Evolutionary conservation across 2,797 vertebrate species (phyloP).

Genomic region (Yasuhikotakia modesta): DNA sequence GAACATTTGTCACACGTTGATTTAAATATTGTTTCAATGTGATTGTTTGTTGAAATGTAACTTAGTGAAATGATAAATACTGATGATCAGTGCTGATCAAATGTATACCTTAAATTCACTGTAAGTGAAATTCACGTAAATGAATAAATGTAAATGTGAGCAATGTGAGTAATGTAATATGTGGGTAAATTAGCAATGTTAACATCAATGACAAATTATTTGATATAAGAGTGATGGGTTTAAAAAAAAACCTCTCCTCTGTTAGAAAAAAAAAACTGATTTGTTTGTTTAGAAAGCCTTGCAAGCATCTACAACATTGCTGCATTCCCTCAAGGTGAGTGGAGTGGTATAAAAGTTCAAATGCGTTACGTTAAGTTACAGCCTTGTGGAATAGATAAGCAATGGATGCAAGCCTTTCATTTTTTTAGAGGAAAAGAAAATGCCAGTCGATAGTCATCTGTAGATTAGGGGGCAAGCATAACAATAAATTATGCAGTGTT

Average conservation of each 20-base stretch:
- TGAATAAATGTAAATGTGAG: too few relatives aligned
- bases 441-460: conserved; percentile 75
- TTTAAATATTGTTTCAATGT: too few relatives aligned
- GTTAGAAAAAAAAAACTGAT: too few relatives aligned
- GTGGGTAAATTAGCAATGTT: not conserved
- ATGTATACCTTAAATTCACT: too few relatives aligned
- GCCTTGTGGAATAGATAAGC: too few relatives aligned
- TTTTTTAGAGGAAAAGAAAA: conserved; percentile 70
- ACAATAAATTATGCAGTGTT: conserved; percentile 84
- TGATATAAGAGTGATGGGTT: not conserved
- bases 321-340: conserved; percentile 75
- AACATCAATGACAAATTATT: not conserved
- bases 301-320: conserved; percentile 72
- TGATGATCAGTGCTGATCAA: too few relatives aligned
- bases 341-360: conserved; percentile 70
- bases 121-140: too few relatives aligned
- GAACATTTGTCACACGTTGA: too few relatives aligned
- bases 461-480: conserved; percentile 77
- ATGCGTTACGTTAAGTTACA: conserved; percentile 54
- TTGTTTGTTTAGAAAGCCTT: conserved; percentile 58
- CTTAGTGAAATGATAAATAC: too few relatives aligned
- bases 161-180: too few relatives aligned
- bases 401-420: conserved; percentile 70
- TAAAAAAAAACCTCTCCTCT: conserved; percentile 13
- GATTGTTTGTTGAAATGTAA: too few relatives aligned